These are phyloP conservation scores for Aphaenogaster ashmeadi DNA, from an alignment of 1,140 invertebrate species.

Conservation along the genomic window DNA sequence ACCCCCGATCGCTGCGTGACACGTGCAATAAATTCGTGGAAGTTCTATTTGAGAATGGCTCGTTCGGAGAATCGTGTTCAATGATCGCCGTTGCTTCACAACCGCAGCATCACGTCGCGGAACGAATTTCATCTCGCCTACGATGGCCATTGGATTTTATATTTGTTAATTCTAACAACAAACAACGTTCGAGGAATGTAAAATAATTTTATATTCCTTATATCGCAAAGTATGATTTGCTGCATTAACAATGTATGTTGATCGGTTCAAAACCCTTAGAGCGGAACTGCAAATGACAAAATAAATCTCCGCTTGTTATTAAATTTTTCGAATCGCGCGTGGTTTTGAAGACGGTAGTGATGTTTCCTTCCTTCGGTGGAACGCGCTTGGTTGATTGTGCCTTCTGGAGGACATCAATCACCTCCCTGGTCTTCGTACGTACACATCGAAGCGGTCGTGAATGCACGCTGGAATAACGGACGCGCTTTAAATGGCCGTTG, in stretches of 20 bases:
- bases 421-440: constrained; percentile 50
- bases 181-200: neutral
- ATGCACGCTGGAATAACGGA: constrained; percentile 38
- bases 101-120: neutral
- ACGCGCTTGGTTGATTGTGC: constrained; percentile 63
- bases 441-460: constrained; percentile 41
- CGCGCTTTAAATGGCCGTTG: constrained; percentile 51
- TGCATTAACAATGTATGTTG: neutral
- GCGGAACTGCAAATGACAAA: constrained; percentile 27
- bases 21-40: constrained; percentile 48
- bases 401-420: constrained; percentile 68
- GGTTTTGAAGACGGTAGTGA: constrained; percentile 17
- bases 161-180: neutral
- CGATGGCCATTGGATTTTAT: neutral
- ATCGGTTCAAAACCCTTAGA: neutral
- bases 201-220: neutral
- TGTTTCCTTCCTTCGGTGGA: constrained; percentile 25
- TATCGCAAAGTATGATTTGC: neutral
- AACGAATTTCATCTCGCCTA: neutral
- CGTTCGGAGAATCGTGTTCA: constrained; percentile 30
- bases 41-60: constrained; percentile 45
- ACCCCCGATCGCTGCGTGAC: neutral
- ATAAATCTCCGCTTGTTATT: constrained; percentile 23
- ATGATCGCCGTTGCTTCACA: constrained; percentile 5
- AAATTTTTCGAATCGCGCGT: constrained; percentile 15